Base-by-base conservation (phyloP, 2,888 invertebrate genomes). In the Mactromeris polynyma region DNA sequence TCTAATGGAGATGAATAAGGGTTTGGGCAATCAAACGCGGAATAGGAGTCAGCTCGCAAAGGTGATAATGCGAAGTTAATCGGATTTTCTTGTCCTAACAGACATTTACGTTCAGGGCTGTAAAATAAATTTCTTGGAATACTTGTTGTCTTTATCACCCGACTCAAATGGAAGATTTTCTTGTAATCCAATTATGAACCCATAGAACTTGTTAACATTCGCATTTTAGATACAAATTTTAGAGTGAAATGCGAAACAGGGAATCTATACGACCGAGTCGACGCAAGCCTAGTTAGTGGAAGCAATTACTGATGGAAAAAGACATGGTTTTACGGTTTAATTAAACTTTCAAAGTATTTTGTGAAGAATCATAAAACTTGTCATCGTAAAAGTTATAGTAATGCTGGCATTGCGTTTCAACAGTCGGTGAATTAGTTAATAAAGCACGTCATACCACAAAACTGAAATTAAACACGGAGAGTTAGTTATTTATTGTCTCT, bases 51-150 rank as follows among this genome's bases (percentile, higher is more conserved):
- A 79, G 86, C 88, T 88, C 85, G 38, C 81, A 81, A 81, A 91
- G 91, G 89, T 83, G 91, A 89, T 91, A 91, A 91, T 91, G 91
- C 88, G 54, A 46, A 78, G 51, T 38, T 88, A 91, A 91, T 89
- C 86, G 54, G 80, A 88, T 91, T 89, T 84, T 54, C 83, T 77
- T 80, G 58, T 85, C 83, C 82, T 89, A 89, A 91, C 88, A 84
- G 86, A 89, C 89, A 91, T 91, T 91, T 89, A 89, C 85, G 86
- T 82, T 82, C 81, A 40, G 90, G 33, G 82, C 86, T 86, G 73
- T 78, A 84, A 87, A 88, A 87, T 88, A 88, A 88, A 88, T 87
- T 87, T 90, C 77, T 83, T 38, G 40, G 54, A 85, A 26, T 40
- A 90, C 90, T 87, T 88, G 88, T 89, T 89, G 88, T 89, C 78